Conservation (phyloP, 1,140 invertebrate species). For the Bombus pascuorum region DNA sequence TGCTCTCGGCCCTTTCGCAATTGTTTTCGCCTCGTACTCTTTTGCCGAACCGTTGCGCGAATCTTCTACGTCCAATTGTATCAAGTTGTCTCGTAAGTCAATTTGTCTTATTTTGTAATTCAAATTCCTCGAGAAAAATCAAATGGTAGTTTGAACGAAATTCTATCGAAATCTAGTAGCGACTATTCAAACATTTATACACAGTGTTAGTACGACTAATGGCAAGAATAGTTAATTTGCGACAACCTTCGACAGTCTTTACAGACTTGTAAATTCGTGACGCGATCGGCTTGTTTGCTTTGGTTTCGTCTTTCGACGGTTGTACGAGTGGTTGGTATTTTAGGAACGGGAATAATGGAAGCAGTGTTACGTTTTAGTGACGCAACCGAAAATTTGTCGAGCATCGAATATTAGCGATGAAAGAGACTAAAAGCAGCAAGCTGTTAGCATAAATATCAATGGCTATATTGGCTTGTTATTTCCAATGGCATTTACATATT, state of each 20-base stretch:
- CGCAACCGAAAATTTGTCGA: not conserved
- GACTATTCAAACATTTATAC: no score
- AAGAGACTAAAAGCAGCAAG: not conserved
- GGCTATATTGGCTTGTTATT: not conserved
- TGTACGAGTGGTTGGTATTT: not conserved
- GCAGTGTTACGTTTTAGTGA: not conserved
- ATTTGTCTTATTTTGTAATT: no score
- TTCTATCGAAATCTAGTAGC: no score
- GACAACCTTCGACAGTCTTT: not conserved
- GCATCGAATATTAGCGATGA: not conserved
- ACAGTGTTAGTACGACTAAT: no score
- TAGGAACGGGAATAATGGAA: not conserved
- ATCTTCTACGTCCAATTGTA: no score
- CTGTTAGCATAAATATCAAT: not conserved
- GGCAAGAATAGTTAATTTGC: not conserved
- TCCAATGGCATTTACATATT: not conserved
- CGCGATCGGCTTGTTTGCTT: not conserved
- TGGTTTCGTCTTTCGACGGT: not conserved
- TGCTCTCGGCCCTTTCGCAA: conserved; percentile 37
- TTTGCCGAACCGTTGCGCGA: not conserved
- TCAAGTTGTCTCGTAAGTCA: not conserved
- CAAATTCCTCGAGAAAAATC: no score
- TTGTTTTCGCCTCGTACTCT: not conserved
- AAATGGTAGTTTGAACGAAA: no score
- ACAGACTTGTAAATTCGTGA: not conserved